Base-by-base conservation (phyloP, 2,797 vertebrate genomes). In the Craterocephalus amniculus region DNA sequence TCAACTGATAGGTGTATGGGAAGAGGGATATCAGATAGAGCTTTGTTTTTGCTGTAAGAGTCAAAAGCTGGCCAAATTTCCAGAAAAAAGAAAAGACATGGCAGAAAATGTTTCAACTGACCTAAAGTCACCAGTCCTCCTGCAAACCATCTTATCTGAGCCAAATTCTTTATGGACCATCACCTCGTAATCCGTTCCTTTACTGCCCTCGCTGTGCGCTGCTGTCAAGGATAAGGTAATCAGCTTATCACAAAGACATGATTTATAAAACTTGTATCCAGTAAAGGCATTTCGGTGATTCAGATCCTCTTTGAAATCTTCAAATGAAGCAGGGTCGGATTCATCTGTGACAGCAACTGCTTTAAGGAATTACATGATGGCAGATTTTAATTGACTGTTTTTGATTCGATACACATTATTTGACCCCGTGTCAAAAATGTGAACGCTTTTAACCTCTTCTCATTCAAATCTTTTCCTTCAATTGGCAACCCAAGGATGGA, bases 181-280 rank as follows among this genome's bases (percentile, higher is more conserved):
- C 86, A 80, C 86, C 92, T 92, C 74, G 86, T 94, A 93, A 93
- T 89, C 88, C 90, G 84, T 79, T 55, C 83, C 87, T 96, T 96
- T 94, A 95, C 89, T 87, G 90, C 93, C 86, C 79, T 82, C 56
- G 80, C 86, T 91, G 83, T 88, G 89, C 70, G 92, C 91, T 84
- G 94, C 92, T 93, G 93, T 95, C 95, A 96, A 96, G 95, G 95
- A 93, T 94, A 95, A 93, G 89, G 93, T 87, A 92, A 94, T 96
- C 95, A 93, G 87, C 95, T 94, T 94, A 96, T 96, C 94, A 85
- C 73, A 69, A 84, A 91, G 81, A 88, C 82, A 70, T 94, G 94
- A 94, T 95, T 95, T 95, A 93, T 89, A 91, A 93, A 93, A 90
- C 74, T 60, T 82, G 68, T 67, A 85, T 89, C 84, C 79, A 92